Conservation (phyloP, 30 jellyfish, hydroid and myxozoan species). For the Mastigias papua region DNA sequence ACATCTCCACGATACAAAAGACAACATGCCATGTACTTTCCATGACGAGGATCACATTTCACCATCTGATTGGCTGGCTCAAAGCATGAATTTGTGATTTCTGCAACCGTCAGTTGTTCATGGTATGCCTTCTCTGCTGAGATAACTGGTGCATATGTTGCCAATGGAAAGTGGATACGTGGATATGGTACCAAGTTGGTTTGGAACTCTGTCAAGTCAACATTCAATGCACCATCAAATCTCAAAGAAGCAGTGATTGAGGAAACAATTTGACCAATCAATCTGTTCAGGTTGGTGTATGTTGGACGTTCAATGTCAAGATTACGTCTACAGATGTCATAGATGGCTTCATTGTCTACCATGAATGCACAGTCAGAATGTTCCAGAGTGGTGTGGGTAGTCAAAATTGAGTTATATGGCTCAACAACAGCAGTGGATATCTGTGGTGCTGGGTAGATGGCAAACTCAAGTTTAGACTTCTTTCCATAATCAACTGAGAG, state of each 20-base stretch:
- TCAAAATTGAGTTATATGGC: conserved; percentile 93
- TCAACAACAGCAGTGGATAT: conserved; percentile 97
- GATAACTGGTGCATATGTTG: conserved; percentile 91
- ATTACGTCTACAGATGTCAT: conserved; percentile 88
- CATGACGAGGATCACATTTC: conserved; percentile 97
- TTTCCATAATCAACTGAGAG: conserved; percentile 93
- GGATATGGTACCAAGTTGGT: conserved; percentile 98
- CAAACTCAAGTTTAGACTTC: conserved; percentile 90
- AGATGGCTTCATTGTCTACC: conserved; percentile 96
- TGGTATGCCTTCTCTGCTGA: conserved; percentile 94
- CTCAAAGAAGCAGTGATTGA: conserved; percentile 96
- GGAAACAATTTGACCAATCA: conserved; percentile 89
- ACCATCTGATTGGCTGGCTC: conserved; percentile 99
- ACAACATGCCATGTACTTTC: conserved; percentile 98
- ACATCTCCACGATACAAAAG: conserved; percentile 98
- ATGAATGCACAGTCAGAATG: conserved; percentile 93
- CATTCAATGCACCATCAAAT: conserved; percentile 93
- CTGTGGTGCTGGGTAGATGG: conserved; percentile 99
- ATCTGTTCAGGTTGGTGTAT: conserved; percentile 92
- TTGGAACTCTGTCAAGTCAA: conserved; percentile 94
- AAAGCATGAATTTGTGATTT: conserved; percentile 95
- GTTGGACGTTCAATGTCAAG: conserved; percentile 93
- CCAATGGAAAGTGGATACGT: conserved; percentile 96
- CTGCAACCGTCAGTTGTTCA: conserved; percentile 94
- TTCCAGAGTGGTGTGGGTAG: conserved; percentile 94